phyloP scores from a whole-genome alignment of 1,140 invertebrate genomes.

The Dendroctonus ponderosae region DNA sequence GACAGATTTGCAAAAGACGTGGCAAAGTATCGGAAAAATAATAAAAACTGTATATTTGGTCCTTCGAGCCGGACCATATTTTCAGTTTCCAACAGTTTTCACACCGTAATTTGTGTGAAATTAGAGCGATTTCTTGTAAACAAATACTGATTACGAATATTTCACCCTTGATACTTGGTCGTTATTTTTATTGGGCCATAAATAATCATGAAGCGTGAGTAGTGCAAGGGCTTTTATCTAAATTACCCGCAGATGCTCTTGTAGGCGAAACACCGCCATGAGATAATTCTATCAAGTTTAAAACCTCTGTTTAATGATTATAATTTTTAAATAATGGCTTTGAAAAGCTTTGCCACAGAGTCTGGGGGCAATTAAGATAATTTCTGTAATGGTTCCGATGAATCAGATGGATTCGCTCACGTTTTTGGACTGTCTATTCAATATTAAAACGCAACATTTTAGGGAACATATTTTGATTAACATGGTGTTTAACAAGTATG shows the following conservation, averaged over 20 bases:
- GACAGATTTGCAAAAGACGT: too few species aligned
- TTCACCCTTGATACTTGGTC: background rate
- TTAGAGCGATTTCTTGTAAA: background rate
- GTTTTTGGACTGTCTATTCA: background rate
- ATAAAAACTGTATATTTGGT: too few species aligned
- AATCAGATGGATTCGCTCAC: background rate
- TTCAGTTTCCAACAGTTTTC: too few species aligned
- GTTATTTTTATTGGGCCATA: background rate
- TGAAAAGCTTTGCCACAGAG: too few species aligned
- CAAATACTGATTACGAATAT: background rate
- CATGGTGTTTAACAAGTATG: background rate
- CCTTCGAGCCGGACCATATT: too few species aligned
- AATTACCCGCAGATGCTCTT: background rate
- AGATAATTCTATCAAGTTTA: background rate
- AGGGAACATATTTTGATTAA: background rate
- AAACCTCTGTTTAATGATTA: background rate
- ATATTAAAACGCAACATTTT: background rate
- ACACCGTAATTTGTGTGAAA: background rate
- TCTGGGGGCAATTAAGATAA: too few species aligned
- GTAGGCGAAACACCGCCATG: background rate
- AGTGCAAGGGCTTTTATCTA: conserved; percentile 1
- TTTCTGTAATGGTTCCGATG: too few species aligned
- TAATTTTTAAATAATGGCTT: background rate
- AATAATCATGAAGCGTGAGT: background rate
- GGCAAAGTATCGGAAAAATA: too few species aligned